These are phyloP conservation scores for Cephus sareptanus DNA, from an alignment of 2,888 invertebrate genomes.

Conservation along the genomic window DNA sequence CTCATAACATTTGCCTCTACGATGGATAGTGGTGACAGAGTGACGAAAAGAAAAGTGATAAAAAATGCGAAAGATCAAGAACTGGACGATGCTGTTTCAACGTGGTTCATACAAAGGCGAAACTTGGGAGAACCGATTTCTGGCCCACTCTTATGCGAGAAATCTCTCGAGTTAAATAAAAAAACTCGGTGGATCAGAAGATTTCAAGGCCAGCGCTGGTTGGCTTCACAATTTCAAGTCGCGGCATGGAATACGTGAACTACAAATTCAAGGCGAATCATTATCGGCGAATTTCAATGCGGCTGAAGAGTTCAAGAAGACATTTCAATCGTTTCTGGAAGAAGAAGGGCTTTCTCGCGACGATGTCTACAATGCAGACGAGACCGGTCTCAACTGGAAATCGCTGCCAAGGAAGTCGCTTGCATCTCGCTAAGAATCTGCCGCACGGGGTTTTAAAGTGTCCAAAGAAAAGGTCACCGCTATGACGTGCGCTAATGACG, in stretches of 20 bases:
- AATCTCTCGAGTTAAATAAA: constrained; percentile 6
- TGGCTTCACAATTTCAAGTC: constrained; percentile 39
- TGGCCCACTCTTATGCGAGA: constrained; percentile 10
- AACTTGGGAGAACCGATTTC: constrained; percentile 38
- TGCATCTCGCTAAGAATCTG: constrained; percentile 24
- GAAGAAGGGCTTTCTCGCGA: not conserved
- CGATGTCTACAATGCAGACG: constrained; percentile 38
- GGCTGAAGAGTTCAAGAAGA: constrained; percentile 9
- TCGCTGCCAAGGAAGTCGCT: constrained; percentile 33
- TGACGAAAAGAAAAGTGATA: constrained; percentile 39
- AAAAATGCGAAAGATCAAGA: constrained; percentile 21
- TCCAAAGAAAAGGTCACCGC: constrained; percentile 40
- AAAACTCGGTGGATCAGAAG: constrained; percentile 4
- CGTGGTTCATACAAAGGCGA: constrained; percentile 34
- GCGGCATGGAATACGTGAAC: too few species aligned
- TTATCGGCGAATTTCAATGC: constrained; percentile 10
- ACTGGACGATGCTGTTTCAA: constrained; percentile 42
- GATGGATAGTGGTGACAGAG: constrained; percentile 40
- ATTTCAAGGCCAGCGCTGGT: constrained; percentile 33
- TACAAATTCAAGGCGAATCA: too few species aligned
- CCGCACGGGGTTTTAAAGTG: constrained; percentile 34
- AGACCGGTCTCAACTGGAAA: constrained; percentile 40
- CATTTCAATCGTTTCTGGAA: not conserved
- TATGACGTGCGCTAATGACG: constrained; percentile 44
- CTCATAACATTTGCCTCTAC: constrained; percentile 39